These are phyloP conservation scores for Dipus sagitta DNA, from an alignment of 2,797 vertebrate species.

Conservation along the genomic window DNA sequence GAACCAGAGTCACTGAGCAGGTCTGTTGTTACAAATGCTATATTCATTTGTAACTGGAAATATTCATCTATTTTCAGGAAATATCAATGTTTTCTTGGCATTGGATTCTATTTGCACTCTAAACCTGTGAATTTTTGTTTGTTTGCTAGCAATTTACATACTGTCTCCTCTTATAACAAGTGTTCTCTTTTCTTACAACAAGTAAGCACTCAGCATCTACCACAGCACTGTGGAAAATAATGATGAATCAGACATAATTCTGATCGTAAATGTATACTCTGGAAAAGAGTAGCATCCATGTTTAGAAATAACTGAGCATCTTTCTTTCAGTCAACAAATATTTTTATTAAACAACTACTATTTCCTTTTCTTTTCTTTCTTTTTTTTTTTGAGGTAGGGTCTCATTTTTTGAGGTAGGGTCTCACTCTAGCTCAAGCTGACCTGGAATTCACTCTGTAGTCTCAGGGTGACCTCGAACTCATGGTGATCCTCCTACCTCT, in stretches of 20 bases:
- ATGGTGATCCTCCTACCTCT: no score
- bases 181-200: conserved; percentile 46
- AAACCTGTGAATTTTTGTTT: conserved; percentile 47
- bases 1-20: conserved; percentile 64
- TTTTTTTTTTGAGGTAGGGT: no score
- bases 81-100: conserved; percentile 67
- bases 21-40: conserved; percentile 61
- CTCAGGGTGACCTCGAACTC: no score
- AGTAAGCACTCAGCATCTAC: not conserved
- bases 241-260: conserved; percentile 32
- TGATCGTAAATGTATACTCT: conserved; percentile 14
- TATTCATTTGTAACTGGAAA: conserved; percentile 71
- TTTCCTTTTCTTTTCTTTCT: no score
- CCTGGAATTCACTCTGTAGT: no score
- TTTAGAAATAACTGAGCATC: not conserved
- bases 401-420: no score
- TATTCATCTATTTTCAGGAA: conserved; percentile 72
- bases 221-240: not conserved
- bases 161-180: conserved; percentile 7
- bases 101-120: conserved; percentile 60
- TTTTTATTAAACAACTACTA: no score
- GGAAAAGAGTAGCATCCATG: not conserved
- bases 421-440: no score
- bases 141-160: conserved; percentile 41
- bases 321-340: not conserved